Percentiles rank a stretch among this genome's conserved stretches.
These are phyloP conservation scores for Galerucella calmariensis DNA, from an alignment of 2,888 invertebrate species.

Conservation along the genomic window DNA sequence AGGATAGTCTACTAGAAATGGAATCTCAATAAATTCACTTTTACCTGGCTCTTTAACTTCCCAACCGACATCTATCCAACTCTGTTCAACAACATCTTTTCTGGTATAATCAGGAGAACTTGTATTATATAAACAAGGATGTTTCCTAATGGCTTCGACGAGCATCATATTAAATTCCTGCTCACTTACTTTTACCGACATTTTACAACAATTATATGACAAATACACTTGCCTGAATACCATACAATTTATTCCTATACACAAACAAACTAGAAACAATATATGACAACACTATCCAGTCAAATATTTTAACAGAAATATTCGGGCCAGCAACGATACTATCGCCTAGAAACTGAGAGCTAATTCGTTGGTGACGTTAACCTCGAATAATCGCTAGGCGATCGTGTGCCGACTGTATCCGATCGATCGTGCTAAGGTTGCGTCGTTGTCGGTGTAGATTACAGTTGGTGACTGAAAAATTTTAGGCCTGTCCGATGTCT, in stretches of 20 bases:
- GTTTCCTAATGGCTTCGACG: neutral
- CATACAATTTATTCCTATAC: too few relatives aligned
- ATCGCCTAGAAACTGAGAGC: neutral
- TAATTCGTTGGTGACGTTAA: neutral
- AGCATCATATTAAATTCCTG: conserved; percentile 8
- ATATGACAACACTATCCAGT: neutral
- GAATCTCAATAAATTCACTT: neutral
- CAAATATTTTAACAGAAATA: too few relatives aligned
- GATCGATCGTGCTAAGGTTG: conserved; percentile 4
- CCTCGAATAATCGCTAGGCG: conserved; percentile 1
- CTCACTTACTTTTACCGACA: conserved; percentile 2
- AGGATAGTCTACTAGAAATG: too few relatives aligned
- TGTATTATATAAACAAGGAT: neutral
- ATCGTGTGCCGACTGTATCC: neutral
- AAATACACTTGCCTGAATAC: too few relatives aligned
- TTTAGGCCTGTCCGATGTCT: neutral
- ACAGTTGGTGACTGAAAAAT: neutral
- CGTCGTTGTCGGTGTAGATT: neutral
- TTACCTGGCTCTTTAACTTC: neutral
- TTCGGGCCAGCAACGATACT: neutral
- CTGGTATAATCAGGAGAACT: neutral
- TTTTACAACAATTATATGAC: neutral
- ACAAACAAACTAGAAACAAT: neutral
- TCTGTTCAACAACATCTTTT: conserved; percentile 6
- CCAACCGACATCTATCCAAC: neutral